These are phyloP conservation scores for Cyrtonyx montezumae DNA, from an alignment of 2,113 vertebrate genomes.

Conservation along the genomic window DNA sequence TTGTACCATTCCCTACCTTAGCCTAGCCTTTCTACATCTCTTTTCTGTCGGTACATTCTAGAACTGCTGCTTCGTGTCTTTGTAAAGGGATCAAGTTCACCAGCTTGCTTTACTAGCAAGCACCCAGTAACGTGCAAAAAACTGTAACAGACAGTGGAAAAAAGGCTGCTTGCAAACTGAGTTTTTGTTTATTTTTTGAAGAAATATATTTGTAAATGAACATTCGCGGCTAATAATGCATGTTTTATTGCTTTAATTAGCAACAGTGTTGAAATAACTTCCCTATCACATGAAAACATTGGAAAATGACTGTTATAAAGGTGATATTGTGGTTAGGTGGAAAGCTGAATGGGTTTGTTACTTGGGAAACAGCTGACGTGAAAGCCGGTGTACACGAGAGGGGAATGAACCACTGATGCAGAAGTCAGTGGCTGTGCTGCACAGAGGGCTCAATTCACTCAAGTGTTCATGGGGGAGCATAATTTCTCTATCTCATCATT, in stretches of 20 bases:
- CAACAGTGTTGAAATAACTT: background rate
- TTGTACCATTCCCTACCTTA: background rate
- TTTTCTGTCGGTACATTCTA: background rate
- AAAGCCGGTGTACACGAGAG: rapidly evolving
- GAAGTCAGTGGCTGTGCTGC: background rate
- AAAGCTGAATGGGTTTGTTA: background rate
- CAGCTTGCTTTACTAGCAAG: background rate
- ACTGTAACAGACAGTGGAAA: background rate
- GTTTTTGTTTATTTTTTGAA: background rate
- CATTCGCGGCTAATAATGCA: background rate
- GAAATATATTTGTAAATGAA: background rate
- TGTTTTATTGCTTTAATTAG: background rate
- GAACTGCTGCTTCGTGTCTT: background rate
- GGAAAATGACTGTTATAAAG: background rate
- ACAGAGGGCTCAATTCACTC: background rate
- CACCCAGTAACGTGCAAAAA: background rate
- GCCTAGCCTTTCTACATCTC: background rate
- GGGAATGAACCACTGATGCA: rapidly evolving
- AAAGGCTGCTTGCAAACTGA: background rate
- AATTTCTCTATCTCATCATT: rapidly evolving
- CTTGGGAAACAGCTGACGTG: background rate
- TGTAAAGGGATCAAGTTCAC: rapidly evolving
- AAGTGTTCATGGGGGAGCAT: background rate
- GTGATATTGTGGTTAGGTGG: background rate
- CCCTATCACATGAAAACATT: background rate